Conservation (phyloP, 2,888 invertebrate genomes). For the Myopa tessellatipennis region DNA sequence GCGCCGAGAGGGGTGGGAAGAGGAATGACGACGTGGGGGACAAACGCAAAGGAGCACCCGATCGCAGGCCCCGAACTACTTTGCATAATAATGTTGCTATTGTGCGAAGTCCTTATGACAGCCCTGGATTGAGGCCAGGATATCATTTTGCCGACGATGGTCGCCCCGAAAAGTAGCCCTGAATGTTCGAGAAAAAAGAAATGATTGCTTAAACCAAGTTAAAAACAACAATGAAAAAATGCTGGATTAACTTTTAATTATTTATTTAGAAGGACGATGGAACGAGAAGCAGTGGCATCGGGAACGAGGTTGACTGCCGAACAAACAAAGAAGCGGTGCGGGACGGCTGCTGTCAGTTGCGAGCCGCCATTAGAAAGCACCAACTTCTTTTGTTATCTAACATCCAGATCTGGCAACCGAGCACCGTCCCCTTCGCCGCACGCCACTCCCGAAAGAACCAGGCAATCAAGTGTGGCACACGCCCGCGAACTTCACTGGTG, state of each 20-base stretch:
- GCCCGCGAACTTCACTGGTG: background rate
- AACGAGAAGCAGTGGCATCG: background rate
- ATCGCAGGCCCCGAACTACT: constrained; percentile 2
- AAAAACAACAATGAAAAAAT: constrained; percentile 7
- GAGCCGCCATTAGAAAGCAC: background rate
- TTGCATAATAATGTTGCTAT: constrained; percentile 9
- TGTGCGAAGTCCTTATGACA: background rate
- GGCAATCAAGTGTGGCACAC: background rate
- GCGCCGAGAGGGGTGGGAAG: background rate
- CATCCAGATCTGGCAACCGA: background rate
- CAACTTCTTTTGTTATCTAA: background rate
- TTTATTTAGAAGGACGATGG: background rate
- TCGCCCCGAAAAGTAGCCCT: background rate
- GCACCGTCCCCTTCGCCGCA: background rate
- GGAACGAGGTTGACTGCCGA: background rate
- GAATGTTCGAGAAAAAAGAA: background rate
- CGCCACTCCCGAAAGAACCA: background rate
- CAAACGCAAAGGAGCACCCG: background rate
- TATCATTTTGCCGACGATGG: constrained; percentile 4
- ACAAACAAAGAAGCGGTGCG: background rate
- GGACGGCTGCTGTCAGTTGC: no score
- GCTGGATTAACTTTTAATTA: constrained; percentile 29
- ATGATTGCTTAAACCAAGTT: constrained; percentile 19
- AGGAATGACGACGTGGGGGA: no score
- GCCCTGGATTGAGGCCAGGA: constrained; percentile 3